Percentiles rank a stretch among this genome's conserved stretches.
phyloP scores from a whole-genome alignment of 2,113 vertebrate species.

The Mobula hypostoma region DNA sequence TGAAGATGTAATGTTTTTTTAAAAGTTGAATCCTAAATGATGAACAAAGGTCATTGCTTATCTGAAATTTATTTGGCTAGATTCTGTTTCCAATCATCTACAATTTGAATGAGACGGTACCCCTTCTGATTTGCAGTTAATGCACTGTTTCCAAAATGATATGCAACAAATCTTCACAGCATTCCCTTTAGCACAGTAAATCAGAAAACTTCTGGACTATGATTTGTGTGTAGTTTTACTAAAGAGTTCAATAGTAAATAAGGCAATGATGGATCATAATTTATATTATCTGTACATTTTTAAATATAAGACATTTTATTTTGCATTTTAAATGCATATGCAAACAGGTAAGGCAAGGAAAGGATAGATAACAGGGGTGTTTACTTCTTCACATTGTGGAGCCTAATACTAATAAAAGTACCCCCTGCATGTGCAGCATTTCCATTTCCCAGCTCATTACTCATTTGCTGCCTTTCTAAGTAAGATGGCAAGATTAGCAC shows the following conservation, averaged over 20 bases:
- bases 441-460: background rate
- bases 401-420: background rate
- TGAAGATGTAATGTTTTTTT: background rate
- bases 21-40: background rate
- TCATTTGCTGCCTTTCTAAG: background rate
- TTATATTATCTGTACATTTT: background rate
- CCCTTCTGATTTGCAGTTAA: conserved; percentile 4
- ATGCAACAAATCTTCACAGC: conserved; percentile 1
- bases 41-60: background rate
- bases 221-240: background rate
- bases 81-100: background rate
- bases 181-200: background rate
- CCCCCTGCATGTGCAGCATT: background rate
- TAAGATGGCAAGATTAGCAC: background rate
- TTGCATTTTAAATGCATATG: background rate
- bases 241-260: background rate
- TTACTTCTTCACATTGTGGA: background rate
- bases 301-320: background rate
- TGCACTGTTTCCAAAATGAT: conserved; percentile 12
- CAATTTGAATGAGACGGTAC: conserved; percentile 29
- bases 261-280: background rate
- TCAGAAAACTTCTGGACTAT: background rate
- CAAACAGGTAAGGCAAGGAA: background rate
- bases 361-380: background rate
- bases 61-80: background rate